phyloP scores from a whole-genome alignment of 2,113 vertebrate species.

The Rhynchopsitta pachyrhyncha region DNA sequence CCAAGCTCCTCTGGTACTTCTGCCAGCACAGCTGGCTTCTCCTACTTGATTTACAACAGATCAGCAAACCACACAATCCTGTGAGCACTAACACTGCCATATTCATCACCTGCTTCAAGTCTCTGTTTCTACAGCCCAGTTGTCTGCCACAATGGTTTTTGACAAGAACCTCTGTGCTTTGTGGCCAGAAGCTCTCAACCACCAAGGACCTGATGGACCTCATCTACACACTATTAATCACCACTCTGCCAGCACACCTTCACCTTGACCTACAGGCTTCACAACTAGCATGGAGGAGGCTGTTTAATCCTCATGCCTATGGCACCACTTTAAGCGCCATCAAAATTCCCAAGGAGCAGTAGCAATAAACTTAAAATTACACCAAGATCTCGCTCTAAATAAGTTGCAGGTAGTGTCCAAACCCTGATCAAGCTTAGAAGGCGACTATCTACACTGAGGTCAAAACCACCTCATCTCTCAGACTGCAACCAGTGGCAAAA shows the following conservation, averaged over 20 bases:
- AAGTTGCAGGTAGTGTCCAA: neutral
- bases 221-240: neutral
- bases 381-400: neutral
- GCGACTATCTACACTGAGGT: neutral
- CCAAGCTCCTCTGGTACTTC: neutral
- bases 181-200: neutral
- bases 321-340: neutral
- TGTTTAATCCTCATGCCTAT: neutral
- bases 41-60: neutral
- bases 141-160: fast-evolving
- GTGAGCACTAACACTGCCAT: neutral
- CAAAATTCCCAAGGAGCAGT: neutral
- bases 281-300: neutral
- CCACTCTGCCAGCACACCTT: neutral
- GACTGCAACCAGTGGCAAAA: neutral
- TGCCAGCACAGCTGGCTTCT: neutral
- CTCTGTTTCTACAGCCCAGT: neutral
- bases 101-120: neutral
- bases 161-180: neutral
- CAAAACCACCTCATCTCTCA: neutral
- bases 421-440: neutral
- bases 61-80: neutral
- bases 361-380: neutral
- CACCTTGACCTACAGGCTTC: neutral
- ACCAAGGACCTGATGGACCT: neutral